These are phyloP conservation scores for Maylandia zebra DNA, from an alignment of 2,113 vertebrate genomes.

Conservation along the genomic window DNA sequence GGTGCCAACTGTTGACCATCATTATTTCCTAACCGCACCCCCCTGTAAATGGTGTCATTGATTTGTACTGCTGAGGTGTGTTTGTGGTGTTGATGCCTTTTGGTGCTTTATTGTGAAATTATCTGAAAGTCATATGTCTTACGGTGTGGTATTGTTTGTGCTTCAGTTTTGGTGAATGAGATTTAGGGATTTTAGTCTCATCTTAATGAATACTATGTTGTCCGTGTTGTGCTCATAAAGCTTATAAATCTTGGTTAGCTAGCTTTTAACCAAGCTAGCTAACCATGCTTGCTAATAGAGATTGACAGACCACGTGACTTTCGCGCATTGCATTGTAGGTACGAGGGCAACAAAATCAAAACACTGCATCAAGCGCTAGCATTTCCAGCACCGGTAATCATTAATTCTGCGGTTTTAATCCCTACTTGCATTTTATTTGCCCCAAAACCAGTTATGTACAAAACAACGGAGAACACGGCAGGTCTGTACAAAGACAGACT, in stretches of 20 bases:
- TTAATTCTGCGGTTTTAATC: background rate
- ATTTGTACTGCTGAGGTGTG: background rate
- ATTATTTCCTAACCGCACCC: background rate
- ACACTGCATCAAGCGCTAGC: background rate
- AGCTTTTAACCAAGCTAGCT: background rate
- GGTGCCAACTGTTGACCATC: background rate
- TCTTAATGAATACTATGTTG: background rate
- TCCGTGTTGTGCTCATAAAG: background rate
- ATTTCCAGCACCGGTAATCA: background rate
- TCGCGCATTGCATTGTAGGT: background rate
- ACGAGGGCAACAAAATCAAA: background rate
- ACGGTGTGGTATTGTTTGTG: background rate
- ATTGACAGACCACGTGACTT: background rate
- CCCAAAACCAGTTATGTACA: background rate
- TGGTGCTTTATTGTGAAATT: background rate
- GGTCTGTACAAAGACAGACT: background rate
- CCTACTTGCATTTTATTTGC: background rate
- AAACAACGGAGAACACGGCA: rapidly evolving
- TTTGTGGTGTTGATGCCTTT: background rate
- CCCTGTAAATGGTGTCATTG: background rate
- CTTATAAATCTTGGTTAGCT: background rate
- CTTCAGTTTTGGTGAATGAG: background rate
- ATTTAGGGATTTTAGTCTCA: background rate
- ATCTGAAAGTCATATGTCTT: background rate
- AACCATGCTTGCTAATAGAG: background rate